Base-by-base conservation (phyloP, 2,113 vertebrate genomes). In the Ondatra zibethicus region DNA sequence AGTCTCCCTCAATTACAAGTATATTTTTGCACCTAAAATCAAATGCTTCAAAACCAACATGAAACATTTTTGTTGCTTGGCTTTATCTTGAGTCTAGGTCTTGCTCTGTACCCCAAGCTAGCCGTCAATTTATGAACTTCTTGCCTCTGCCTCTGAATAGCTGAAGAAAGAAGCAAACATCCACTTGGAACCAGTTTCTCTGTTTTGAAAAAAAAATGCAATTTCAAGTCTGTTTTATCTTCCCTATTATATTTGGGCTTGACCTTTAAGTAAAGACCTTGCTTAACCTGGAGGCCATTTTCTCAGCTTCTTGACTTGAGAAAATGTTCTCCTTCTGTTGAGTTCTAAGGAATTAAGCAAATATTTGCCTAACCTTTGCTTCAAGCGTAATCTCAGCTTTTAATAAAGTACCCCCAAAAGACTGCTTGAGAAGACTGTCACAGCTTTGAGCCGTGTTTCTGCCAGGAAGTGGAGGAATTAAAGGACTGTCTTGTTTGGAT, bases 331-430 rank as follows among this genome's bases (percentile, higher is more conserved):
- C 33, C 70, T 87, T 77, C 70, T 75, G 72, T 81, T n/a, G 85
- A 97, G 77, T 90, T 81, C 89, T 39, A 77, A 89, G 81, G 45
- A 23, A 1, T 86, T 96, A 82, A 91, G 94, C 86, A 97, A 97
- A 96, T 92, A 96, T 98, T 97, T 97, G 91, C 91, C 94, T 97
- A 96, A 97, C 97, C 95, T 97, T 98, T 97, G 92, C 96, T 95
- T 95, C 47, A 19, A 97, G 94, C 95, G 91, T 96, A 96, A 97
- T 93, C 92, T 96, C 90, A 76, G 75, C 95, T 98, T 97, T 96
- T 97, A 97, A 96, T 96, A 97, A 97, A 95, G 93, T 86, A 93
- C 27, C 92, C 81, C 55, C 31, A 7, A 81, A 97, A 95, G 88
- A 25, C 91, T 92, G 58, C 68, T 33, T 27, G 66, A 89, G 81